These are phyloP conservation scores for Thereva nobilitata DNA, from an alignment of 2,888 invertebrate genomes.

Conservation along the genomic window DNA sequence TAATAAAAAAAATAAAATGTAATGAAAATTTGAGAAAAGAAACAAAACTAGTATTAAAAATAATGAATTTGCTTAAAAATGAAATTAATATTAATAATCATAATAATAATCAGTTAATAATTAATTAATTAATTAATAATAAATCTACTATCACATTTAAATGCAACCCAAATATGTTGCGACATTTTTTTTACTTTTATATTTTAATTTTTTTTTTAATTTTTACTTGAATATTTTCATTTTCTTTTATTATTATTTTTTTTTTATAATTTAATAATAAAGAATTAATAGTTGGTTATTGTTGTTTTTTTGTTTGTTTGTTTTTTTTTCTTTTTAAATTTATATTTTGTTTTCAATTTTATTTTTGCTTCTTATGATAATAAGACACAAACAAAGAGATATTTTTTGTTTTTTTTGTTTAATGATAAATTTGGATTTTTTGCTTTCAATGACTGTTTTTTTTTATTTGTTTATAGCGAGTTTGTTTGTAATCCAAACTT, in stretches of 20 bases:
- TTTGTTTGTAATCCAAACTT: no score
- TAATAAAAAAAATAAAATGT: conserved; percentile 11
- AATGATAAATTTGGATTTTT: conserved; percentile 26
- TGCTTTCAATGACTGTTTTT: neutral
- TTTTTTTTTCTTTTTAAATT: conserved; percentile 18
- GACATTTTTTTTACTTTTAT: conserved; percentile 21
- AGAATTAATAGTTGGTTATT: conserved; percentile 34
- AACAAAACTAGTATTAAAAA: conserved; percentile 25
- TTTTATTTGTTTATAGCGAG: no score
- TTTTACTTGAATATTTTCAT: conserved; percentile 21
- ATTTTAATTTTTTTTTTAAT: conserved; percentile 5
- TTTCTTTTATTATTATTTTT: conserved; percentile 1
- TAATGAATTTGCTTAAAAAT: conserved; percentile 8
- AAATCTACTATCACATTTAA: conserved; percentile 46
- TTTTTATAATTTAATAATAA: conserved; percentile 22
- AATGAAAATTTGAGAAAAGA: conserved; percentile 13
- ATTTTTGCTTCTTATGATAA: conserved; percentile 21
- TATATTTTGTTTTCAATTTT: conserved; percentile 13
- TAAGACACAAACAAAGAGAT: conserved; percentile 37
- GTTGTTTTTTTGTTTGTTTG: conserved; percentile 6
- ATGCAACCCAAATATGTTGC: conserved; percentile 43
- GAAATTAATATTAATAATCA: conserved; percentile 15
- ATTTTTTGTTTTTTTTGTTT: conserved; percentile 27
- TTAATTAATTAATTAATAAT: conserved; percentile 29
- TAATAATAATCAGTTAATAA: conserved; percentile 31